Percentiles rank a stretch among this genome's conserved stretches.
phyloP scores from a whole-genome alignment of 2,888 invertebrate genomes.

The Ormyrus pomaceus region DNA sequence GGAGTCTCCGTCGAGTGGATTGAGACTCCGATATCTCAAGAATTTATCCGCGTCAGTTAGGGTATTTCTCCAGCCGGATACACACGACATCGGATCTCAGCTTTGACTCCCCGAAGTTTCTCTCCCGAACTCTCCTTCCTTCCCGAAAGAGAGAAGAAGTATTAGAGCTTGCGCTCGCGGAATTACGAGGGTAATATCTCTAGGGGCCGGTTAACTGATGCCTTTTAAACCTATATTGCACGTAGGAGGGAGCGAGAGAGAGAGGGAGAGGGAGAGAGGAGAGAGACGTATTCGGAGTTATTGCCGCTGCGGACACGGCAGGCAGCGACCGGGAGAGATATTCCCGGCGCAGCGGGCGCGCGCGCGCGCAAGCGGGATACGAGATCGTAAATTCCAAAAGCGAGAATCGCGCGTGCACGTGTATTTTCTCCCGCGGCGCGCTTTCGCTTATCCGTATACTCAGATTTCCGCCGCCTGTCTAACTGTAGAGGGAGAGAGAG shows the following conservation, averaged over 20 bases:
- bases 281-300: conserved; percentile 52
- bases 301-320: conserved; percentile 33
- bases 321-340: conserved; percentile 1
- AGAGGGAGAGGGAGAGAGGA: not conserved
- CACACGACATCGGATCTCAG: conserved; percentile 14
- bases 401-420: conserved; percentile 24
- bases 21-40: conserved; percentile 30
- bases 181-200: conserved; percentile 54
- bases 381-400: conserved; percentile 50
- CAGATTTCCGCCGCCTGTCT: conserved; percentile 22
- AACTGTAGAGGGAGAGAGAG: not conserved
- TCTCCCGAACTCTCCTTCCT: not conserved
- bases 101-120: conserved; percentile 7
- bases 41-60: conserved; percentile 32
- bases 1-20: conserved; percentile 13
- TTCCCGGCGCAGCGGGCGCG: conserved; percentile 1
- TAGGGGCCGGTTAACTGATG: conserved; percentile 49
- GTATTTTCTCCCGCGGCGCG: conserved; percentile 5
- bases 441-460: conserved; percentile 35
- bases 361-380: conserved; percentile 10
- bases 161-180: conserved; percentile 8
- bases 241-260: conserved; percentile 21
- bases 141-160: conserved; percentile 1
- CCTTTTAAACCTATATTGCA: conserved; percentile 53
- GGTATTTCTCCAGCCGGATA: conserved; percentile 23